Percentiles rank a stretch among this genome's conserved stretches.
Conservation (phyloP, 2,113 vertebrate genomes). For the Coracopsis vasa region DNA sequence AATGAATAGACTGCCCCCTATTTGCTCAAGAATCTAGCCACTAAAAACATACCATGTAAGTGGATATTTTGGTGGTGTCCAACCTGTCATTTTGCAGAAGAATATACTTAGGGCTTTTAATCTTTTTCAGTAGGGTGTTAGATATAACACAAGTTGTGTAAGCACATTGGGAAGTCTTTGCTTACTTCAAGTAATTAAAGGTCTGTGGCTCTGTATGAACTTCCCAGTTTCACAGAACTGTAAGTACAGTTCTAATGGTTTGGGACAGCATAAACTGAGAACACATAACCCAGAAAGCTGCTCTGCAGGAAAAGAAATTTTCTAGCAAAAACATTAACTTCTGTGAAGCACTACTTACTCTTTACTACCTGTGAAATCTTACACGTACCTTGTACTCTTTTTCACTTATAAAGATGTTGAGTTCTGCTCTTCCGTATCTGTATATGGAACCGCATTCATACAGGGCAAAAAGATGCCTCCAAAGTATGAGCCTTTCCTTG, state of each 20-base stretch:
- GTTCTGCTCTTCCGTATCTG: slow-evolving; percentile 87
- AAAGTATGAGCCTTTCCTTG: slow-evolving; percentile 77
- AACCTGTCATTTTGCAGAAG: not conserved
- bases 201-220: not conserved
- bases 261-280: not conserved
- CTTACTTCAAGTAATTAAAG: not conserved
- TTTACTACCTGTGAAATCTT: not conserved
- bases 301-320: not conserved
- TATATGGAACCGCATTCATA: slow-evolving; percentile 85
- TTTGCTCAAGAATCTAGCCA: not conserved
- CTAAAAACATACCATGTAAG: not conserved
- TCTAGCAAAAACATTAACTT: not conserved
- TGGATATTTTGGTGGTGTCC: not conserved
- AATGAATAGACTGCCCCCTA: not conserved
- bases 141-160: not conserved
- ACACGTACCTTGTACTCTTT: slow-evolving; percentile 84
- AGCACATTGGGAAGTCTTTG: not conserved
- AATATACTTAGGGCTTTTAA: not conserved
- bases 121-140: not conserved
- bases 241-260: not conserved
- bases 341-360: not conserved
- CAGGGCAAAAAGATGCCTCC: slow-evolving; percentile 83
- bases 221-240: not conserved
- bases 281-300: not conserved
- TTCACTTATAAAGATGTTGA: slow-evolving; percentile 89